Percentiles rank a stretch among this genome's conserved stretches.
phyloP scores from a whole-genome alignment of 2,113 vertebrate species.

The Felis chaus region DNA sequence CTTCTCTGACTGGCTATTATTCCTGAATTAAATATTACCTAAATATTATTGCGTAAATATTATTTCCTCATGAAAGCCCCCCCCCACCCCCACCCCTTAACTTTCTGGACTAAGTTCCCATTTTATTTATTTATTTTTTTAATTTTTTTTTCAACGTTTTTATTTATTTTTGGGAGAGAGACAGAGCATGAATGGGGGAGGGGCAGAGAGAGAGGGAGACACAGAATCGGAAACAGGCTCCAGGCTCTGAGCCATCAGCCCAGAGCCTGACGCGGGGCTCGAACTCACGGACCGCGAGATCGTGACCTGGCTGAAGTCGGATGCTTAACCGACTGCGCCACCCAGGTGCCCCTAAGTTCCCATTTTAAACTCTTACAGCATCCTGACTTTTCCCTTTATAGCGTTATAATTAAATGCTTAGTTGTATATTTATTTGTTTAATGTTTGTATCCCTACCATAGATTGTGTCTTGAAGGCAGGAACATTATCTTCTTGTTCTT shows the following conservation, averaged over 20 bases:
- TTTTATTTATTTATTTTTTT: no score
- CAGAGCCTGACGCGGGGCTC: no score
- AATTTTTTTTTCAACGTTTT: no score
- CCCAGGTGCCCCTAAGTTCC: no score
- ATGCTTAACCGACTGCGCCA: no score
- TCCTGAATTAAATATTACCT: not conserved
- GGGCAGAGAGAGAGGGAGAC: no score
- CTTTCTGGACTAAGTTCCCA: not conserved
- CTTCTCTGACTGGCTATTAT: not conserved
- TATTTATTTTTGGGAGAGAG: no score
- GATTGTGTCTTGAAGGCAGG: not conserved
- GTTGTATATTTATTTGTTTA: not conserved
- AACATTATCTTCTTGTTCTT: not conserved
- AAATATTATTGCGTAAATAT: not conserved
- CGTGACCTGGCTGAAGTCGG: no score
- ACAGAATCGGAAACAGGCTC: no score
- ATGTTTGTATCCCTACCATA: not conserved
- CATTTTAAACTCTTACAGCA: not conserved
- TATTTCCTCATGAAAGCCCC: not conserved
- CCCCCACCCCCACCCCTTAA: not conserved
- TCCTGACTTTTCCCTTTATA: not conserved
- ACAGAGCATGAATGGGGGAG: no score
- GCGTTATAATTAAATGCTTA: not conserved
- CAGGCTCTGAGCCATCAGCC: no score
- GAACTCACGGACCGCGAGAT: no score